Evolutionary conservation across 2,797 vertebrate species (phyloP).

Genomic region (Microtus californicus): DNA sequence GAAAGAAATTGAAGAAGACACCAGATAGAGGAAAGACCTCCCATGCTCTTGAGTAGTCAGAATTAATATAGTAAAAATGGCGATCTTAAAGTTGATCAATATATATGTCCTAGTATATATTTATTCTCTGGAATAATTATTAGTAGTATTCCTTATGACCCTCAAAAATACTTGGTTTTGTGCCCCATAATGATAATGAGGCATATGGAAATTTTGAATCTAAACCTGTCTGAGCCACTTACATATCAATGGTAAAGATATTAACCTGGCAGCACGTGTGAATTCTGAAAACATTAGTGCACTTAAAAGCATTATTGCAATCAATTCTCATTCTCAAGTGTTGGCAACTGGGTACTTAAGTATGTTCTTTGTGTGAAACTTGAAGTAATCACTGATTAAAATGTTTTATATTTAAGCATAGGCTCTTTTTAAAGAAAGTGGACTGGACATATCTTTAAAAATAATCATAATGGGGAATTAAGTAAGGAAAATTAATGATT

Average conservation of each 20-base stretch:
- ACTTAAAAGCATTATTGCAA: background rate
- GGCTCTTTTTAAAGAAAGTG: slow-evolving; percentile 22
- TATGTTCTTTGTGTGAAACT: slow-evolving; percentile 14
- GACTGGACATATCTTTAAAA: slow-evolving; percentile 9
- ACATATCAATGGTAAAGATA: background rate
- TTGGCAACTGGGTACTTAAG: background rate
- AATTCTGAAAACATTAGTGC: background rate
- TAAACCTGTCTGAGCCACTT: background rate
- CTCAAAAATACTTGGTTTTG: background rate
- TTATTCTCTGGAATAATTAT: background rate
- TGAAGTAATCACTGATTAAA: slow-evolving; percentile 10
- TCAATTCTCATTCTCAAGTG: slow-evolving; percentile 5
- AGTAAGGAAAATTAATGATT: background rate
- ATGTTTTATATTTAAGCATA: background rate
- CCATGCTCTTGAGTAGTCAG: too few relatives aligned
- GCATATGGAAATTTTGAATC: background rate
- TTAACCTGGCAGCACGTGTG: background rate
- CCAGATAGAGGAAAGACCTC: too few relatives aligned
- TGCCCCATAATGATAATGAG: background rate
- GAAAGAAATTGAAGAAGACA: too few relatives aligned
- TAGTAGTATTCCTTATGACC: background rate
- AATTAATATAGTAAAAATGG: too few relatives aligned
- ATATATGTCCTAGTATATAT: background rate
- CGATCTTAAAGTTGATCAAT: too few relatives aligned
- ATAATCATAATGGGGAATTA: background rate